Evolutionary conservation across 2,888 invertebrate genomes (phyloP), one percentile per base, ranked within the genome.

Genomic region (Achlya flavicornis): DNA sequence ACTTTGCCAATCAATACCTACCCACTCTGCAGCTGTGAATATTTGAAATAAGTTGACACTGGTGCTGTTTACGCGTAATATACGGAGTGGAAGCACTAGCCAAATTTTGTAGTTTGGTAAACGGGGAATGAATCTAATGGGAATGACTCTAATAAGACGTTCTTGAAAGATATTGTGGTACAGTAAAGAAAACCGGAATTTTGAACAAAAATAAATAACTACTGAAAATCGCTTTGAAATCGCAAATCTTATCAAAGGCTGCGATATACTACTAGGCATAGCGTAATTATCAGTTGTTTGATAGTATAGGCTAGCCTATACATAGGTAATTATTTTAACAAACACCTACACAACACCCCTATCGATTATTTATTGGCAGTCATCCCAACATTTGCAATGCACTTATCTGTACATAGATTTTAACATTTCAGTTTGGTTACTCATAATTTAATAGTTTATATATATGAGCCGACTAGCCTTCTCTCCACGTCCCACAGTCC

Each of bases 401-500:
- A 10, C 53, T 38, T 59, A 35, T 59, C 11, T 12, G 59, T 38
- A n/a, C 59, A 8, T 58, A 32, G 14, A 58, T 57, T 57, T 33
- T n/a, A 7, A 33, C 58, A n/a, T 33, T 59, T 19, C 59, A 38
- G 35, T 16, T 59, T 10, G 8, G 16, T 35, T 59, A 41, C 11
- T 16, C 35, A 59, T 19, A 38, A 59, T 59, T 59, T 16, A 3
- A 59, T 19, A 16, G 38, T 35, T 33, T 58, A 38, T 41, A 58
- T 59, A 16, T 59, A 19, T 12, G 4, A 59, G 38, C 16, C 19
- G 53, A 53, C 53, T 59, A 59, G 59, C 59, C 38, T 59, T 43
- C 43, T 57, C 64, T 14, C 58, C 61, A 41, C 33, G 41, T 16
- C 59, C 58, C 41, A 26, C 16, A 41, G 41, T 41, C 33, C 64